A percentile compares a stretch with the other conserved stretches of the same genome.
Evolutionary conservation across 2,888 invertebrate species (phyloP).

Genomic region (Scelioninae gen. 2): DNA sequence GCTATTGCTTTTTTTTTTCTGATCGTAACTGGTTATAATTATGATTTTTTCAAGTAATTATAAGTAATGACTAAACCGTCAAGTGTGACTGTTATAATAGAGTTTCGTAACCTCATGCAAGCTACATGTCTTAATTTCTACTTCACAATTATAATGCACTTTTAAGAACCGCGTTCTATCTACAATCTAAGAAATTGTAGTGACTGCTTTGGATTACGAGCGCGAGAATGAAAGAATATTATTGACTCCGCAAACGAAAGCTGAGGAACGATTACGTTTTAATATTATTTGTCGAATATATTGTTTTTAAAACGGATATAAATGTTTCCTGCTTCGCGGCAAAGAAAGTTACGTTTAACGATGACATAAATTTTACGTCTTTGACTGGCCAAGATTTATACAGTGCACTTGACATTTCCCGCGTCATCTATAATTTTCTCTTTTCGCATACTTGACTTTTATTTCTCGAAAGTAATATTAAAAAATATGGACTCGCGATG

Average conservation of each 20-base stretch:
- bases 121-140: constrained; percentile 26
- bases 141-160: constrained; percentile 9
- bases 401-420: constrained; percentile 36
- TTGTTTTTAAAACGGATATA: constrained; percentile 3
- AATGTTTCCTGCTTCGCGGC: background rate
- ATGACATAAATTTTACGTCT: constrained; percentile 17
- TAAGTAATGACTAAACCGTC: constrained; percentile 15
- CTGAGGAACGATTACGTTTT: background rate
- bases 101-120: constrained; percentile 30
- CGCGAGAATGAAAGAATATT: background rate
- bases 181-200: background rate
- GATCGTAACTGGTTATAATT: background rate
- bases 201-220: background rate
- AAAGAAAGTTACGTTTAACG: constrained; percentile 14
- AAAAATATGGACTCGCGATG: too few species aligned
- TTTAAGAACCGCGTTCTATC: too few species aligned
- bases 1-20: too few species aligned
- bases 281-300: background rate
- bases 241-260: background rate
- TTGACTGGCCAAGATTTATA: constrained; percentile 19
- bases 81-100: constrained; percentile 11
- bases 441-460: constrained; percentile 10
- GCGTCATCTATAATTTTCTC: constrained; percentile 29
- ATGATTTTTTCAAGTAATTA: background rate
- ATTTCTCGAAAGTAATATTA: too few species aligned